Evolutionary conservation across 2,888 invertebrate genomes (phyloP).

Genomic region (Yponomeuta cagnagella): DNA sequence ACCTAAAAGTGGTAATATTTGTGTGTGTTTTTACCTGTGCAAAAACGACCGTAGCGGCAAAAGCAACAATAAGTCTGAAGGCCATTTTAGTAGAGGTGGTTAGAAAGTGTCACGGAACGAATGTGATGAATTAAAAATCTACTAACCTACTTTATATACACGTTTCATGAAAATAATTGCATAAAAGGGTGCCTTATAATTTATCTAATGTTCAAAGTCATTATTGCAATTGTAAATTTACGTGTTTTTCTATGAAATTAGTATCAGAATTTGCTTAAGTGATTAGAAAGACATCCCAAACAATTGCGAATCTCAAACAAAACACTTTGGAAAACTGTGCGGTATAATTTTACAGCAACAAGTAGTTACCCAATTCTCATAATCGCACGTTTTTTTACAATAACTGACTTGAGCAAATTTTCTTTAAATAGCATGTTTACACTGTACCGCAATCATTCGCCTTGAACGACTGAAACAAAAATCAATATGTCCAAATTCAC

Average conservation of each 20-base stretch:
- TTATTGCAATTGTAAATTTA: too few species aligned
- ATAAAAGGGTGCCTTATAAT: neutral
- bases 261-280: too few species aligned
- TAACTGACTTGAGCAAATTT: neutral
- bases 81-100: neutral
- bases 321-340: too few species aligned
- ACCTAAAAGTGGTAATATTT: too few species aligned
- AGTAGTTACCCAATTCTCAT: neutral
- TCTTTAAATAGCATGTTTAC: neutral
- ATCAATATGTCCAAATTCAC: neutral
- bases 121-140: neutral
- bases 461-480: too few species aligned
- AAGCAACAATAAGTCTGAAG: neutral
- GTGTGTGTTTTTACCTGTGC: neutral
- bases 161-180: neutral
- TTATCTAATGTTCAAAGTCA: too few species aligned
- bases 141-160: neutral
- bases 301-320: too few species aligned
- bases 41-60: neutral
- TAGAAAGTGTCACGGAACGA: neutral
- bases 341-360: too few species aligned
- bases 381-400: neutral
- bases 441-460: neutral
- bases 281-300: too few species aligned
- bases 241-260: too few species aligned